phyloP scores from a whole-genome alignment of 1,140 invertebrate genomes.

The Leptopilina clavipes region DNA sequence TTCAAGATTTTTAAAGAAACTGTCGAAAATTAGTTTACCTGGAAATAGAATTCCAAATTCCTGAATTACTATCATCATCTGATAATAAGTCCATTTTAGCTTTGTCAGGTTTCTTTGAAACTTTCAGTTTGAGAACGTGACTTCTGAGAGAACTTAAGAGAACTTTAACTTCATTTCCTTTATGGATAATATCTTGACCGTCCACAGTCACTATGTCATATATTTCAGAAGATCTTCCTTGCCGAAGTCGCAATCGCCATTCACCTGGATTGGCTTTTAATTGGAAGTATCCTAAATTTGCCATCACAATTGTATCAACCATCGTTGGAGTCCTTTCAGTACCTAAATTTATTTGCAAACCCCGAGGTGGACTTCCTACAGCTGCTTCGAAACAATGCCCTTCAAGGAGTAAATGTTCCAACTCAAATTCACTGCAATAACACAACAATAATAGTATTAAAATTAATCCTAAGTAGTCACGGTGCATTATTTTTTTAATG shows the following conservation, averaged over 20 bases:
- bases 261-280: conserved; percentile 98
- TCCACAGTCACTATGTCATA: conserved; percentile 86
- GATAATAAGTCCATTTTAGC: conserved; percentile 88
- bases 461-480: no score
- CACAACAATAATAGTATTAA: conserved; percentile 39
- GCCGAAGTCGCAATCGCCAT: conserved; percentile 90
- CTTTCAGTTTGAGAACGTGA: conserved; percentile 92
- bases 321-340: conserved; percentile 84
- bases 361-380: conserved; percentile 94
- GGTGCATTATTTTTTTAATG: conserved; percentile 29
- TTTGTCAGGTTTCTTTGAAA: conserved; percentile 93
- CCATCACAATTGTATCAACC: conserved; percentile 99
- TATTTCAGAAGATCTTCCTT: conserved; percentile 95
- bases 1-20: background rate
- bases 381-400: conserved; percentile 96
- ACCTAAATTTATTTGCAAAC: conserved; percentile 96
- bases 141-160: conserved; percentile 92
- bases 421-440: conserved; percentile 81
- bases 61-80: conserved; percentile 83
- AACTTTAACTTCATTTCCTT: conserved; percentile 85
- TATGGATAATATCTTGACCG: conserved; percentile 76
- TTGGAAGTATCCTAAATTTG: conserved; percentile 98
- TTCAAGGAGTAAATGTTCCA: conserved; percentile 86
- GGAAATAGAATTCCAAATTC: conserved; percentile 96
- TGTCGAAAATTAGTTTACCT: conserved; percentile 77